Evolutionary conservation across 2,888 invertebrate genomes (phyloP).

Genomic region (Girardia tigrina): DNA sequence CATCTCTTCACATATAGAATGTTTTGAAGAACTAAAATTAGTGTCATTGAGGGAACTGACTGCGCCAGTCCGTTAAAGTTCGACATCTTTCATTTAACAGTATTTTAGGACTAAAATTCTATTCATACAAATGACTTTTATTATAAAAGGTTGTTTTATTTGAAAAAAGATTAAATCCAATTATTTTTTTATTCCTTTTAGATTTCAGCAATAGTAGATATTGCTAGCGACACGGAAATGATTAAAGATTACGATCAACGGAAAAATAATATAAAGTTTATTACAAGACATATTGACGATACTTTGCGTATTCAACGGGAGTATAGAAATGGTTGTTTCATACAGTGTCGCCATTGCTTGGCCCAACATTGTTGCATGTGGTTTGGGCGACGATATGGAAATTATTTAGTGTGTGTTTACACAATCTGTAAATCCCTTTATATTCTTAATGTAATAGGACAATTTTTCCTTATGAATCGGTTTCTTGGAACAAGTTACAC

Average conservation of each 20-base stretch:
- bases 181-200: conserved; percentile 43
- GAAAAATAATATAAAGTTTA: conserved; percentile 49
- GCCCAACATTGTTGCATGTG: conserved; percentile 40
- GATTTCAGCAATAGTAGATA: conserved; percentile 49
- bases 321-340: conserved; percentile 47
- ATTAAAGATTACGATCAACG: conserved; percentile 47
- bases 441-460: conserved; percentile 42
- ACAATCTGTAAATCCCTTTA: conserved; percentile 40
- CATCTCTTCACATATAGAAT: too few relatives aligned
- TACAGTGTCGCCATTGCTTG: conserved; percentile 36
- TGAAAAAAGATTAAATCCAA: too few relatives aligned
- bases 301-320: conserved; percentile 41
- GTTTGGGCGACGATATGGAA: conserved; percentile 43
- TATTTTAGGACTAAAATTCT: too few relatives aligned
- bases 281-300: conserved; percentile 52
- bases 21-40: too few relatives aligned
- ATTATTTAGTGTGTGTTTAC: conserved; percentile 43
- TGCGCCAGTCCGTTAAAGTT: too few relatives aligned
- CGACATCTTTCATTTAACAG: too few relatives aligned
- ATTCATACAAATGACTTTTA: too few relatives aligned
- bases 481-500: conserved; percentile 45
- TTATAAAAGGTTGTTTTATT: too few relatives aligned
- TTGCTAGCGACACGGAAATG: conserved; percentile 51
- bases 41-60: too few relatives aligned
- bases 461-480: conserved; percentile 45